These are phyloP conservation scores for Chrysolina oricalcia DNA, from an alignment of 2,888 invertebrate genomes.

Conservation along the genomic window DNA sequence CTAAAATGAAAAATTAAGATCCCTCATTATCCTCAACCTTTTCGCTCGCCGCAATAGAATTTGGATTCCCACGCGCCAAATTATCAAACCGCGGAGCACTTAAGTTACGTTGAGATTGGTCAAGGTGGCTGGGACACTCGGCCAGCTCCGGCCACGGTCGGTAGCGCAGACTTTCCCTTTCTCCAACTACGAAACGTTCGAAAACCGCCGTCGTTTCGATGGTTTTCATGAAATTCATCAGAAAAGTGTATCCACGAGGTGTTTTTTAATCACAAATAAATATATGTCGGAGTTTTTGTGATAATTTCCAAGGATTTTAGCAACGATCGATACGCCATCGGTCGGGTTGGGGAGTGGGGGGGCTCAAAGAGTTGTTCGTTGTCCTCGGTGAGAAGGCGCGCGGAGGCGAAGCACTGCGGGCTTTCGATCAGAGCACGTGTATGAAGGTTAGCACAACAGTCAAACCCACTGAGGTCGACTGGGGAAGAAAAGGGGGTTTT, in stretches of 20 bases:
- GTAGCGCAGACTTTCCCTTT: constrained; percentile 65
- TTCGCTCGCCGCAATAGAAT: constrained; percentile 5
- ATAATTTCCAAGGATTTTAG: constrained; percentile 41
- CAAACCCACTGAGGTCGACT: constrained; percentile 39
- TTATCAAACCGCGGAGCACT: constrained; percentile 50
- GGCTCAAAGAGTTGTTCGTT: constrained; percentile 58
- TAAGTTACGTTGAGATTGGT: constrained; percentile 70
- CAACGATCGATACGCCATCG: constrained; percentile 38
- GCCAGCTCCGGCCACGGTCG: constrained; percentile 52
- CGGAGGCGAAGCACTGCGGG: constrained; percentile 66
- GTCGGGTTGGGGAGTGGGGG: constrained; percentile 40
- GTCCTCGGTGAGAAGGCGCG: constrained; percentile 66
- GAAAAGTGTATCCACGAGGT: constrained; percentile 22
- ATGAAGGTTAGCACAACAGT: constrained; percentile 56
- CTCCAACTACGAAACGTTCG: constrained; percentile 40
- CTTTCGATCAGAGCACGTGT: constrained; percentile 64
- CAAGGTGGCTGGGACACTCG: constrained; percentile 68
- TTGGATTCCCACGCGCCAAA: constrained; percentile 14
- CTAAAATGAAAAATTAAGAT: not conserved
- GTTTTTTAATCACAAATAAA: constrained; percentile 10
- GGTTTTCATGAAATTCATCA: constrained; percentile 29
- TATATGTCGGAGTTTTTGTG: constrained; percentile 34
- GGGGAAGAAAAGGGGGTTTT: constrained; percentile 27
- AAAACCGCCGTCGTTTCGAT: constrained; percentile 23
- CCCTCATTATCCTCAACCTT: constrained; percentile 13